These are phyloP conservation scores for Bacillus rossius DNA, from an alignment of 1,140 invertebrate species.

Conservation along the genomic window DNA sequence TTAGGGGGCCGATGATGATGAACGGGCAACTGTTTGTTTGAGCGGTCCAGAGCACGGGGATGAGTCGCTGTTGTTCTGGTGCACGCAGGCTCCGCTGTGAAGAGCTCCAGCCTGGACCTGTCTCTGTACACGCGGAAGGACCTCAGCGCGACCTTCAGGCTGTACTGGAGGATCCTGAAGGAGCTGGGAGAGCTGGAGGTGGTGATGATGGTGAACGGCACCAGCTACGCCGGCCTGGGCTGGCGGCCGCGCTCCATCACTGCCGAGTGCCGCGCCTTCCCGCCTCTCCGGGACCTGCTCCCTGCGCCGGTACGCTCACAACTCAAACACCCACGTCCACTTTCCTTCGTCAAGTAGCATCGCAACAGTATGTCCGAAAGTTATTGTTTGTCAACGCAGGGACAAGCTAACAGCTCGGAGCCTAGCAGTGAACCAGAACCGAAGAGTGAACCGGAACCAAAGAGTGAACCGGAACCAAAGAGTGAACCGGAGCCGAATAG, in stretches of 20 bases:
- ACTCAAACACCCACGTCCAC: too few species aligned
- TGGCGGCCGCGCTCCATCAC: conserved; percentile 71
- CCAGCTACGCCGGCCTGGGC: conserved; percentile 79
- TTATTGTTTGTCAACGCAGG: conserved; percentile 21
- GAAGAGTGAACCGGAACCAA: conserved; percentile 22
- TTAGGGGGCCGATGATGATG: too few species aligned
- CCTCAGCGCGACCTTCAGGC: conserved; percentile 61
- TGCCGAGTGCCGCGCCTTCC: conserved; percentile 69
- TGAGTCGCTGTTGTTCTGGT: too few species aligned
- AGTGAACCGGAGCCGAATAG: conserved; percentile 32
- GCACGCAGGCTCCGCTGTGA: conserved; percentile 59
- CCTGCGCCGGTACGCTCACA: too few species aligned
- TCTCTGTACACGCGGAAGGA: conserved; percentile 61
- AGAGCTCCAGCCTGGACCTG: conserved; percentile 56
- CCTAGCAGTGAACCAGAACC: conserved; percentile 24
- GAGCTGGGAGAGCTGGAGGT: conserved; percentile 79
- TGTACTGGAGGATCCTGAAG: conserved; percentile 80
- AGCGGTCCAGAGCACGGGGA: too few species aligned
- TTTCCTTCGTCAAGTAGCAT: neutral
- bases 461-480: conserved; percentile 16
- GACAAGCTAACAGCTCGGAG: conserved; percentile 22
- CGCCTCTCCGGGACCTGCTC: conserved; percentile 33
- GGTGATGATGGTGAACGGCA: conserved; percentile 74
- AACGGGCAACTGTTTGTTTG: too few species aligned
- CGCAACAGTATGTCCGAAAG: neutral